Evolutionary conservation across 2,797 vertebrate species (phyloP).

Genomic region (Poecilia gillii): DNA sequence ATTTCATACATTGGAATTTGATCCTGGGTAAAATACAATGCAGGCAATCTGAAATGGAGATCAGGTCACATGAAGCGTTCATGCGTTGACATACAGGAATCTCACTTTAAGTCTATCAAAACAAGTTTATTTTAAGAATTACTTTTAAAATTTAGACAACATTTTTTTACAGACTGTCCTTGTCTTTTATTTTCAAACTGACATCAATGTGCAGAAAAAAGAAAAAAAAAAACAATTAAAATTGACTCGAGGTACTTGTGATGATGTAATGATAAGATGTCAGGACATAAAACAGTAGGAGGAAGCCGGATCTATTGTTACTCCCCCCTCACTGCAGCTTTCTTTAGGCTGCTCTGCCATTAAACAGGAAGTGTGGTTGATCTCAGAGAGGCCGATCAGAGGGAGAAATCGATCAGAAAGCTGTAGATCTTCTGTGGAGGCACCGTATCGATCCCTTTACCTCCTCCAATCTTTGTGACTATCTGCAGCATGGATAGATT

Average conservation of each 20-base stretch:
- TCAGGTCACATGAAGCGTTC: neutral
- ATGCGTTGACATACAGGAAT: neutral
- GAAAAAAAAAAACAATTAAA: slow-evolving; percentile 1
- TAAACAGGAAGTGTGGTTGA: slow-evolving; percentile 61
- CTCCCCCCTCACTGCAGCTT: slow-evolving; percentile 23
- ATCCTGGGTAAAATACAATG: neutral
- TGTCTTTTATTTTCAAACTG: neutral
- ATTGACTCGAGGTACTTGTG: neutral
- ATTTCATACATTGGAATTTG: neutral
- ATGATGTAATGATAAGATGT: slow-evolving; percentile 25
- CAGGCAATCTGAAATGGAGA: neutral
- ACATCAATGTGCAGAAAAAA: neutral
- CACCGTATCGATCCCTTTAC: slow-evolving; percentile 73
- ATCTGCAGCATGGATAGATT: slow-evolving; percentile 73
- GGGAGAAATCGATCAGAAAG: slow-evolving; percentile 76
- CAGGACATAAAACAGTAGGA: slow-evolving; percentile 26
- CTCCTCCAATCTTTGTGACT: slow-evolving; percentile 75
- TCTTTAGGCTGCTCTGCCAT: slow-evolving; percentile 29
- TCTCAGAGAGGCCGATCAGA: slow-evolving; percentile 73
- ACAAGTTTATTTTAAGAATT: neutral
- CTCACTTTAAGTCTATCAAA: neutral
- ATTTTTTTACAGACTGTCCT: neutral
- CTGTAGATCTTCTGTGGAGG: slow-evolving; percentile 78
- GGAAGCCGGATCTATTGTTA: slow-evolving; percentile 26
- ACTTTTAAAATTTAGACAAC: neutral